A percentile compares a stretch with the other conserved stretches of the same genome.
Conservation (phyloP, 2,888 invertebrate genomes). For the Aleiodes testaceus region DNA sequence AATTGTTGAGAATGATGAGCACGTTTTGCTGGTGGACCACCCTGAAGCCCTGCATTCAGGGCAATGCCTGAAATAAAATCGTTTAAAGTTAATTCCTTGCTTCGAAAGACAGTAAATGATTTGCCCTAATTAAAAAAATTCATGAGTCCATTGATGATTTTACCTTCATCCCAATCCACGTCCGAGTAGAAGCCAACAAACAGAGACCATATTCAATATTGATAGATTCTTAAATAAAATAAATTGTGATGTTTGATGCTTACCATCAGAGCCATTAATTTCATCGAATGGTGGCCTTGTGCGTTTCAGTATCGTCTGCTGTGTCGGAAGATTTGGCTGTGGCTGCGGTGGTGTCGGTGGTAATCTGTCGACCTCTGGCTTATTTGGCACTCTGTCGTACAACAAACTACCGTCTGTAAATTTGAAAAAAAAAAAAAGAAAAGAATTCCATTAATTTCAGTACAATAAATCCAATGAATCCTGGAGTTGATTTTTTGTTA, state of each 20-base stretch:
- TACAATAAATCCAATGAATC: too few species aligned
- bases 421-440: conserved; percentile 15
- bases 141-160: conserved; percentile 57
- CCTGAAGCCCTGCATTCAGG: conserved; percentile 65
- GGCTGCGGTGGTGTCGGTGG: conserved; percentile 73
- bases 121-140: conserved; percentile 1
- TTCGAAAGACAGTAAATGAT: conserved; percentile 3
- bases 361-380: conserved; percentile 81
- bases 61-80: conserved; percentile 63
- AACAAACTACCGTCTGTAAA: conserved; percentile 86
- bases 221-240: background rate
- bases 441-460: too few species aligned
- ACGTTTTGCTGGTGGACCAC: conserved; percentile 81
- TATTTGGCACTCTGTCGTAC: conserved; percentile 90
- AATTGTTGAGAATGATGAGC: conserved; percentile 65
- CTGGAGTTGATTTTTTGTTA: conserved; percentile 1
- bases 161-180: conserved; percentile 80
- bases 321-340: conserved; percentile 67
- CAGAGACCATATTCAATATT: conserved; percentile 69
- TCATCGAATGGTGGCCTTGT: conserved; percentile 88
- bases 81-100: background rate
- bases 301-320: conserved; percentile 80
- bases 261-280: conserved; percentile 91
- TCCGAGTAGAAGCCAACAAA: conserved; percentile 78
- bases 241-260: conserved; percentile 69